Percentiles rank a stretch among this genome's conserved stretches.
Evolutionary conservation across 1,140 invertebrate species (phyloP).

Genomic region (Caenorhabditis brenneri): DNA sequence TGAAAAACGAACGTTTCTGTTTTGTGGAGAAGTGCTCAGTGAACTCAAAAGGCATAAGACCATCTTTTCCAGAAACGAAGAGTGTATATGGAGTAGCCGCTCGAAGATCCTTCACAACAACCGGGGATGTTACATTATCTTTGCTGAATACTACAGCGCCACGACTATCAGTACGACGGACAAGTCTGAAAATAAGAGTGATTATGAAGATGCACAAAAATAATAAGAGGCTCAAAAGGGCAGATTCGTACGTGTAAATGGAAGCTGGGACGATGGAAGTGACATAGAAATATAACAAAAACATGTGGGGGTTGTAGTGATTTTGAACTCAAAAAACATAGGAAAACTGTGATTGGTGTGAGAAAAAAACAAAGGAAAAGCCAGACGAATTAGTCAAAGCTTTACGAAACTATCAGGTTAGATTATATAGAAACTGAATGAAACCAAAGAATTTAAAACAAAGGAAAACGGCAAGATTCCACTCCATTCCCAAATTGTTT

Average conservation of each 20-base stretch:
- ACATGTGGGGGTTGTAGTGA: neutral
- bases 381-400: too few relatives aligned
- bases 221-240: neutral
- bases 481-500: conserved; percentile 4
- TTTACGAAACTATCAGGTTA: too few relatives aligned
- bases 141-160: conserved; percentile 54
- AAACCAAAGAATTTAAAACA: neutral
- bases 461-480: neutral
- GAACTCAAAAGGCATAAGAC: conserved; percentile 63
- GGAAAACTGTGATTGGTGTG: too few relatives aligned
- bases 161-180: conserved; percentile 51
- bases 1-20: conserved; percentile 60
- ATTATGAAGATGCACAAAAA: neutral
- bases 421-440: neutral
- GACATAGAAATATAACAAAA: neutral
- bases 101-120: conserved; percentile 60
- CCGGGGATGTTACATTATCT: conserved; percentile 62
- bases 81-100: conserved; percentile 69
- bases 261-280: neutral
- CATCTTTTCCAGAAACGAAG: conserved; percentile 62
- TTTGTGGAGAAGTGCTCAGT: conserved; percentile 63
- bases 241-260: neutral
- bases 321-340: neutral
- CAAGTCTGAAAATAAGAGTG: conserved; percentile 52
- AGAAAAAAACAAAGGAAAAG: too few relatives aligned